Conservation (phyloP, 2,113 vertebrate species). For the Zingel zingel region DNA sequence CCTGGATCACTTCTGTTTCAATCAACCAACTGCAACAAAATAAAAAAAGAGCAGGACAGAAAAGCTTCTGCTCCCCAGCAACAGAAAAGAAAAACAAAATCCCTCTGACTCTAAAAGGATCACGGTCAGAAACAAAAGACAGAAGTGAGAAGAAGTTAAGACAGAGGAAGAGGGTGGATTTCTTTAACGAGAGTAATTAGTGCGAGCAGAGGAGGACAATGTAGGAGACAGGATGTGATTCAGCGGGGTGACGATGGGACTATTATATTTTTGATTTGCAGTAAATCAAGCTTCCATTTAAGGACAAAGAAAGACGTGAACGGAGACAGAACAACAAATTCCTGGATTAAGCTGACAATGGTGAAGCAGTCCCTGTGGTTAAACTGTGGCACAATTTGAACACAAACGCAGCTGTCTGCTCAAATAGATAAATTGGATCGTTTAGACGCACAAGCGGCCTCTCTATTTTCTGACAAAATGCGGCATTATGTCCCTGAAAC, state of each 20-base stretch:
- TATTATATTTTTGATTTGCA: constrained; percentile 4
- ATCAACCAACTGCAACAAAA: constrained; percentile 19
- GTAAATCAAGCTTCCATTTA: constrained; percentile 25
- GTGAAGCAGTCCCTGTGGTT: not conserved
- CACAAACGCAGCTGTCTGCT: constrained; percentile 37
- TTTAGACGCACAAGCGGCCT: constrained; percentile 41
- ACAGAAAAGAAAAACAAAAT: constrained; percentile 9
- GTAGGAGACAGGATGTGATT: constrained; percentile 18
- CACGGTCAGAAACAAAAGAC: not conserved
- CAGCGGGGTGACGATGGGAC: not conserved
- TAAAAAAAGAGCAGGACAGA: not conserved
- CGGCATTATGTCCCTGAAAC: constrained; percentile 53
- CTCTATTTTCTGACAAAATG: constrained; percentile 41
- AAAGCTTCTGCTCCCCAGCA: not conserved
- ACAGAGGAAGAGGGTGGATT: constrained; percentile 4
- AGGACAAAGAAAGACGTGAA: constrained; percentile 44
- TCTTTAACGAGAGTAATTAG: constrained; percentile 34
- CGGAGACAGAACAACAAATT: constrained; percentile 30
- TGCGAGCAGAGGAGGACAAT: constrained; percentile 2
- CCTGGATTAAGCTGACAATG: constrained; percentile 29
- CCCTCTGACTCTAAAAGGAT: constrained; percentile 21
- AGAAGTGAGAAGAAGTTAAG: not conserved
- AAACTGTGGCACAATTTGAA: not conserved
- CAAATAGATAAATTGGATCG: constrained; percentile 35
- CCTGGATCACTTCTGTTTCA: constrained; percentile 44